These are phyloP conservation scores for Drosophila nebulosa DNA, from an alignment of 1,140 invertebrate genomes.

Conservation along the genomic window DNA sequence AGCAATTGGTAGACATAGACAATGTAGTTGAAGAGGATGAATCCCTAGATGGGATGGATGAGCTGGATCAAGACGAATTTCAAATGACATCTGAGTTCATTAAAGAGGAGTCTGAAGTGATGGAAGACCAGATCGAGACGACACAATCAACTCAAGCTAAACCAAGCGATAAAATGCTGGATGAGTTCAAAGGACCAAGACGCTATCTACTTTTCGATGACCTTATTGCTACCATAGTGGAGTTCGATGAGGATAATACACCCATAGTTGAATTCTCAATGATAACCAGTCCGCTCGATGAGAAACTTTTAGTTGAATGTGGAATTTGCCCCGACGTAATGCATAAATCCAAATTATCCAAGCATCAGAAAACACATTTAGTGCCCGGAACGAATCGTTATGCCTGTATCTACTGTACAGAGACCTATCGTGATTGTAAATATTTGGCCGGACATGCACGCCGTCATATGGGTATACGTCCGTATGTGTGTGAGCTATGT, in stretches of 20 bases:
- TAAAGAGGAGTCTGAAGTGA: constrained; percentile 6
- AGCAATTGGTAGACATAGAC: constrained; percentile 28
- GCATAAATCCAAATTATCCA: constrained; percentile 57
- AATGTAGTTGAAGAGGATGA: constrained; percentile 52
- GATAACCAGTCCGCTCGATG: constrained; percentile 44
- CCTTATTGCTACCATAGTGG: constrained; percentile 70
- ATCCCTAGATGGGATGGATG: constrained; percentile 10
- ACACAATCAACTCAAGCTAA: constrained; percentile 7
- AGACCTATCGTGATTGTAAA: constrained; percentile 72
- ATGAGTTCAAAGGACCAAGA: constrained; percentile 57
- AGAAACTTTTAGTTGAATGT: constrained; percentile 69
- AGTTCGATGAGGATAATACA: constrained; percentile 65
- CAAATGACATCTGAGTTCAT: background rate
- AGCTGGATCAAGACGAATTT: background rate
- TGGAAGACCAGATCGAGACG: background rate
- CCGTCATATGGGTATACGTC: constrained; percentile 74
- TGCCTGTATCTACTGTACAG: constrained; percentile 67
- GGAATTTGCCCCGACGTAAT: constrained; percentile 77
- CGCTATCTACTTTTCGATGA: constrained; percentile 73
- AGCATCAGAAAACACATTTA: constrained; percentile 68
- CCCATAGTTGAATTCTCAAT: constrained; percentile 76
- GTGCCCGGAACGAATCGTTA: constrained; percentile 69
- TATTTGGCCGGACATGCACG: constrained; percentile 72
- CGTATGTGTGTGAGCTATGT: constrained; percentile 70
- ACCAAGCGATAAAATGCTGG: constrained; percentile 61